Conservation (phyloP, 2,888 invertebrate species). For the Ophraella communa region DNA sequence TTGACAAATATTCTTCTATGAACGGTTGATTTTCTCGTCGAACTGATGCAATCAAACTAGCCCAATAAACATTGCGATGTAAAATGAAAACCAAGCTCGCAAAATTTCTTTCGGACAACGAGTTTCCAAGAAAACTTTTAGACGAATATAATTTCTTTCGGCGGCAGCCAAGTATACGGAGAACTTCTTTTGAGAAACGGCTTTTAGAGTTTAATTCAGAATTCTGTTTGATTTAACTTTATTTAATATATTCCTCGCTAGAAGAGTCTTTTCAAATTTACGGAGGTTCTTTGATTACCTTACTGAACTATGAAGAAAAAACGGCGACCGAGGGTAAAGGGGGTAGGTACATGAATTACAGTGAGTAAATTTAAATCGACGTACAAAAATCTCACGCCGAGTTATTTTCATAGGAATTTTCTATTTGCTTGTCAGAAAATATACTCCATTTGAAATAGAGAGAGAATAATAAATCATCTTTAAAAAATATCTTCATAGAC, state of each 20-base stretch:
- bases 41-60: background rate
- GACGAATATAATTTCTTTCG: background rate
- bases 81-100: background rate
- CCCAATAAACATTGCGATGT: background rate
- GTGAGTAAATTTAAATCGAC: too few species aligned
- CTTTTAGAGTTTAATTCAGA: background rate
- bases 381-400: too few species aligned
- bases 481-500: too few species aligned
- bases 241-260: background rate
- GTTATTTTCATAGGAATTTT: too few species aligned
- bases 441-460: too few species aligned
- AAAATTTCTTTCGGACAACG: background rate
- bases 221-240: background rate
- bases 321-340: too few species aligned
- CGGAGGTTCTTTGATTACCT: background rate
- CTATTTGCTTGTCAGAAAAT: too few species aligned
- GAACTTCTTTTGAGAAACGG: background rate
- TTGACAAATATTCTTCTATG: too few species aligned
- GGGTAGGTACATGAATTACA: background rate
- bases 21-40: too few species aligned
- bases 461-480: too few species aligned
- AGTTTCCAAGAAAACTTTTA: background rate
- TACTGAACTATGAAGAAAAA: background rate
- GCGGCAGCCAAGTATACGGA: too few species aligned
- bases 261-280: background rate